Evolutionary conservation across 2,888 invertebrate species (phyloP), one percentile per base, ranked within the genome.

Genomic region (Loripinus fragilis): DNA sequence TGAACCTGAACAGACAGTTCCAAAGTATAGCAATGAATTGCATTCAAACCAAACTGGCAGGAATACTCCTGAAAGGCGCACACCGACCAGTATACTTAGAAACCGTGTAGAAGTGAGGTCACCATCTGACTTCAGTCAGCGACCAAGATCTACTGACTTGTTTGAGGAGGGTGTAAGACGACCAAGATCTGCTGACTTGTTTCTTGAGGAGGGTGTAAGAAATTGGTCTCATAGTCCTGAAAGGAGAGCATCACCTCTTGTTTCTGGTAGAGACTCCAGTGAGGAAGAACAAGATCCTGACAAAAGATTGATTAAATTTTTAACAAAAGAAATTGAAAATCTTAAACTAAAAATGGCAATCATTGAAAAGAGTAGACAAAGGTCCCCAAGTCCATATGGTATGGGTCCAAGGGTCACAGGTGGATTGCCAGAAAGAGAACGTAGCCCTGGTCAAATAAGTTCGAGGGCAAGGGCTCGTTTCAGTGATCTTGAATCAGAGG

Each of bases 301-400:
- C 74, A 84, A 84, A 69, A 76, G 87, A 50, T 71, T 87, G 8
- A 85, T 85, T 1, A 85, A 83, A 30, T 86, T 86, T 64, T 72
- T 87, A 12, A 85, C 85, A 12, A 85, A 87, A 78, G 90, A 90
- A 81, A 86, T 90, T 30, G 89, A 90, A 78, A 85, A 86, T 35
- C 75, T 90, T 42, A 89, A 88, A 60, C 69, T 87, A n/a, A 90
- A 89, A 70, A 87, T 90, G 76, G 88, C 89, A 42, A 80, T 86
- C 30, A 80, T 90, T 68, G 90, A 90, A 45, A 84, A 81, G 60
- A 81, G 64, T 64, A 45, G 71, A 25, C 74, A 78, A 70, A 67
- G 83, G 23, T 70, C 83, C 7, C 78, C 68, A 50, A 84, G 84
- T 42, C 84, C 84, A 15, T 80, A 74, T 55, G 74, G 77, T 20